Conservation (phyloP, 2,888 invertebrate species). For the Serripes groenlandicus region DNA sequence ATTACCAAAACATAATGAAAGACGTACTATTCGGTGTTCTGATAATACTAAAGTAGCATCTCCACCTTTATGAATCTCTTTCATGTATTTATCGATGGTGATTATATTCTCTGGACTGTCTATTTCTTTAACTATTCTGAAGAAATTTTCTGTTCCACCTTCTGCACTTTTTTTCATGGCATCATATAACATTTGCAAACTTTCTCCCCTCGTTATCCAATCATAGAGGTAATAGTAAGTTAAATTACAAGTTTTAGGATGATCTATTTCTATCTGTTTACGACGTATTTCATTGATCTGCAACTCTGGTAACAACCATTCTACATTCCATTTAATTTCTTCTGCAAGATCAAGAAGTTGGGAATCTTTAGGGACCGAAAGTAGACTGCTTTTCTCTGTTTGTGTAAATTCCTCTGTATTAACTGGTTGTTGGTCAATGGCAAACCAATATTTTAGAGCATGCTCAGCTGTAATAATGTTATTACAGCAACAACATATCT, state of each 20-base stretch:
- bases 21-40: not conserved
- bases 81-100: not conserved
- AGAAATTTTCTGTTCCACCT: not conserved
- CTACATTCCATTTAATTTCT: not conserved
- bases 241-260: not conserved
- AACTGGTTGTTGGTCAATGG: not conserved
- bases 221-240: not conserved
- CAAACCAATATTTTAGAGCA: not conserved
- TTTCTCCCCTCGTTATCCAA: not conserved
- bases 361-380: not conserved
- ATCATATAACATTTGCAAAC: not conserved
- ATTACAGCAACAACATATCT: not conserved
- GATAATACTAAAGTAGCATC: not conserved
- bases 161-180: conserved; percentile 1
- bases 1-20: not conserved
- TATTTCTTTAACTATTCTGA: not conserved
- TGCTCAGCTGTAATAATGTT: not conserved
- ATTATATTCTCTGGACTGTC: not conserved
- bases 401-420: no score
- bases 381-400: not conserved
- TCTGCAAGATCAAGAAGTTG: not conserved
- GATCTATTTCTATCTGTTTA: no score
- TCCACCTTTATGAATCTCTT: not conserved
- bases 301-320: no score
- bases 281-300: no score